Conservation (phyloP, 2,113 vertebrate species). For the Helogale parvula region DNA sequence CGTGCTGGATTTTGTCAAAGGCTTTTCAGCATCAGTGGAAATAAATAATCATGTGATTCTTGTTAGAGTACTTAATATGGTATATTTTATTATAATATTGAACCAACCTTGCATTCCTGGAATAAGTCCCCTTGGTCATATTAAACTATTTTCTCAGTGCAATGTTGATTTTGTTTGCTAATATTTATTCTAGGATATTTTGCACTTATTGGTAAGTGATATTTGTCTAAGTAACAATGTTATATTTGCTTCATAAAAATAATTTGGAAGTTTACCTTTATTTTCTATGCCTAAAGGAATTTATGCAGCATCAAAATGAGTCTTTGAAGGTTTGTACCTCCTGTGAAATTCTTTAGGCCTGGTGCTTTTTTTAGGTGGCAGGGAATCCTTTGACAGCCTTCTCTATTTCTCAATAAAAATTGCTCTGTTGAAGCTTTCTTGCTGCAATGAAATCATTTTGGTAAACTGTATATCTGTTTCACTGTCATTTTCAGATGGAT, state of each 20-base stretch:
- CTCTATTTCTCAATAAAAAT: neutral
- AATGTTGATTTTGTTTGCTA: neutral
- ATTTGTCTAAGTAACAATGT: neutral
- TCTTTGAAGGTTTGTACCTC: neutral
- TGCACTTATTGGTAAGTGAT: neutral
- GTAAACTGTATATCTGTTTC: neutral
- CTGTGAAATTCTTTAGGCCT: neutral
- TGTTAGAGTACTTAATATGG: neutral
- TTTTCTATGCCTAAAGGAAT: neutral
- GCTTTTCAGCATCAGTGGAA: conserved; percentile 2
- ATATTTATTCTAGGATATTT: conserved; percentile 14
- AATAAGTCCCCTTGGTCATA: neutral
- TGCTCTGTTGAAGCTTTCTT: neutral
- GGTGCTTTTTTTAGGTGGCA: neutral
- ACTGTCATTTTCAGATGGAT: conserved; percentile 23
- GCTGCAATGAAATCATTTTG: neutral
- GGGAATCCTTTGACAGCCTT: neutral
- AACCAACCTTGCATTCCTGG: neutral
- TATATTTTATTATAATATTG: neutral
- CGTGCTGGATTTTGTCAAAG: conserved; percentile 16
- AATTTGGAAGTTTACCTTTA: conserved; percentile 35
- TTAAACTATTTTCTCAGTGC: neutral
- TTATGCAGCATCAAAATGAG: neutral
- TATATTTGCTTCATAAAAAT: conserved; percentile 49
- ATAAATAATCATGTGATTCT: neutral